Conservation (phyloP, 2,888 invertebrate species). For the Dastarcus helophoroides region DNA sequence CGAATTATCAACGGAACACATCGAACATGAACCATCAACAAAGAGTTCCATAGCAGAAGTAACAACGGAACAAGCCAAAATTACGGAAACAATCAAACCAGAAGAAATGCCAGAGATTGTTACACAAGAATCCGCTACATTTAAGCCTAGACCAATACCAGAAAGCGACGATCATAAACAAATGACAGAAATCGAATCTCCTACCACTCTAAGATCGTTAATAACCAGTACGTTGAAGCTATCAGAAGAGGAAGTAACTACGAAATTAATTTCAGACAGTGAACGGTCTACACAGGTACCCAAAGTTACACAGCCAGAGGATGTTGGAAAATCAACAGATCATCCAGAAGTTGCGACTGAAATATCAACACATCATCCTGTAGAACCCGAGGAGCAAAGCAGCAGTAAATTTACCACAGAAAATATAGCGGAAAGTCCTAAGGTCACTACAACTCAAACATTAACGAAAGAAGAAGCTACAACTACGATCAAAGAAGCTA, state of each 20-base stretch:
- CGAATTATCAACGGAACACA: constrained; percentile 3
- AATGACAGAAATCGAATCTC: background rate
- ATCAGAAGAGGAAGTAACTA: constrained; percentile 13
- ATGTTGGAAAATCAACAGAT: constrained; percentile 8
- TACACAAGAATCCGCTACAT: background rate
- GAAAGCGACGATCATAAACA: constrained; percentile 1
- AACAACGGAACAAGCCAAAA: background rate
- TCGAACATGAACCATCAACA: background rate
- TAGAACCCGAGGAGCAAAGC: constrained; percentile 9
- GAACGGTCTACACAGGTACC: background rate
- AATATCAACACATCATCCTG: constrained; percentile 6
- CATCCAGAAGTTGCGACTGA: constrained; percentile 8
- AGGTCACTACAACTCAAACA: constrained; percentile 11
- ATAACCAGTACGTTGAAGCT: constrained; percentile 3
- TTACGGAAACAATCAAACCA: background rate
- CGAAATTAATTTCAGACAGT: constrained; percentile 11
- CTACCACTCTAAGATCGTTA: background rate
- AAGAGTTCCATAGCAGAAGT: background rate
- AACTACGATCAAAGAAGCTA: constrained; percentile 9
- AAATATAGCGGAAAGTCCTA: constrained; percentile 7
- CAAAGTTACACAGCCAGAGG: too few species aligned
- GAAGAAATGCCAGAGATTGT: background rate
- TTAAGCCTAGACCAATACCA: too few species aligned
- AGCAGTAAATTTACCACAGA: constrained; percentile 9
- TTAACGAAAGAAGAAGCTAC: background rate